Base-by-base conservation (phyloP, 2,797 vertebrate genomes). In the Hypotaenidia okinawae region DNA sequence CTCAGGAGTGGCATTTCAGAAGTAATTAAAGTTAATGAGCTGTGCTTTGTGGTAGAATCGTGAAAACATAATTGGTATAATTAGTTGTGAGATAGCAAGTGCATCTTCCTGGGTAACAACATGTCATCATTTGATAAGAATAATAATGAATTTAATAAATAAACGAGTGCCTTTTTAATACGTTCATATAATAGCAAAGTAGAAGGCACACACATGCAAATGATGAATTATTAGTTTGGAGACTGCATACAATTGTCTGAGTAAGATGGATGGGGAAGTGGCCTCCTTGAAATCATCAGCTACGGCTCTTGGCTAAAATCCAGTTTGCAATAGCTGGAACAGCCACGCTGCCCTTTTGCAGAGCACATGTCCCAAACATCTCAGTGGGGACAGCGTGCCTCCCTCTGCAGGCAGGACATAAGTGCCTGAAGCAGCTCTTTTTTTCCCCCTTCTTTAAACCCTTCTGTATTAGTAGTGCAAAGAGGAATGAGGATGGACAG, bases 11-110 rank as follows among this genome's bases (percentile, higher is more conserved):
- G 91, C 89, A 95, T 96, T 97, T 98, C 84, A 94, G 95, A 97
- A 95, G 95, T 94, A 97, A 97, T 97, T 97, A 96, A 96, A 97
- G 95, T 97, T 97, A 98, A 97, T 93, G 94, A 97, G 76, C 94
- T 96, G 79, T 90, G 91, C 66, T 97, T 97, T 97, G 96, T 96
- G 95, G 95, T 96, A 94, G 94, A 95, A 96, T 89, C 87, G 54
- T 33, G 91, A 96, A 97, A 97, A 95, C 89, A 91, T 95, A 97
- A 97, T 96, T 97, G 93, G 87, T 73, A 39, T 95, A 96, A 97
- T 97, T 97, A 97, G 89, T 91, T 92, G 89, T 81, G 88, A 97
- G 95, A 87, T 84, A 75, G 90, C 90, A 94, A 97, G 88, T 82
- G 93, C 93, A 86, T 90, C 81, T 94, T 95, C 84, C 74, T 85